Conservation (phyloP, 1,140 invertebrate genomes). For the Ips nitidus region DNA sequence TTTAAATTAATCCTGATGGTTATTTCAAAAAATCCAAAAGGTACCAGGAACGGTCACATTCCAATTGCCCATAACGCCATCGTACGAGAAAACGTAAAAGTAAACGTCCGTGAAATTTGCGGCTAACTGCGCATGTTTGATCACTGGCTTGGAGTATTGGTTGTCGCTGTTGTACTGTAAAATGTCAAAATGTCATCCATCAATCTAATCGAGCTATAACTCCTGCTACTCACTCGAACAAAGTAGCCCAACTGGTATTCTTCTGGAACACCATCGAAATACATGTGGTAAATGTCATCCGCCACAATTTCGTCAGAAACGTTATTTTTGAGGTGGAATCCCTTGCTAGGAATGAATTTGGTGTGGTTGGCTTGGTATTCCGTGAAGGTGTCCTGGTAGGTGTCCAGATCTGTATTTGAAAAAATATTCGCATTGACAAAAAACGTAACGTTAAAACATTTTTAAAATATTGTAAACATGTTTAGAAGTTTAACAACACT, state of each 20-base stretch:
- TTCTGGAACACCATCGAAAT: constrained; percentile 18
- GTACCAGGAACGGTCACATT: constrained; percentile 20
- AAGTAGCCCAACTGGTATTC: constrained; percentile 22
- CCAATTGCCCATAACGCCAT: constrained; percentile 22
- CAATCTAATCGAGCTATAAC: not conserved
- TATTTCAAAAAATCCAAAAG: constrained; percentile 5
- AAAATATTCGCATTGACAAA: no score
- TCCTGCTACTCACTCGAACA: constrained; percentile 8
- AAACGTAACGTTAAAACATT: no score
- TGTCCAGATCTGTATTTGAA: no score
- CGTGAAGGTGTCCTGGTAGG: not conserved
- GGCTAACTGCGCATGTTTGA: constrained; percentile 23
- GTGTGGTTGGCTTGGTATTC: constrained; percentile 1
- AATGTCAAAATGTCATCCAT: not conserved
- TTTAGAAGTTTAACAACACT: no score
- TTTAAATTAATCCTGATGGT: not conserved
- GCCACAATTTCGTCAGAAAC: constrained; percentile 4
- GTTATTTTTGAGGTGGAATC: constrained; percentile 21
- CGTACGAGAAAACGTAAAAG: constrained; percentile 25
- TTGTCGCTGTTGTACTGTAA: constrained; percentile 24
- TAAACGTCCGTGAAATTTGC: constrained; percentile 19
- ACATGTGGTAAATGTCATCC: constrained; percentile 17
- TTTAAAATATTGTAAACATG: no score
- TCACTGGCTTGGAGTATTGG: constrained; percentile 16
- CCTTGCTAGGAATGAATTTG: constrained; percentile 18